These are phyloP conservation scores for Drosophila borborema DNA, from an alignment of 2,888 invertebrate species.

Conservation along the genomic window DNA sequence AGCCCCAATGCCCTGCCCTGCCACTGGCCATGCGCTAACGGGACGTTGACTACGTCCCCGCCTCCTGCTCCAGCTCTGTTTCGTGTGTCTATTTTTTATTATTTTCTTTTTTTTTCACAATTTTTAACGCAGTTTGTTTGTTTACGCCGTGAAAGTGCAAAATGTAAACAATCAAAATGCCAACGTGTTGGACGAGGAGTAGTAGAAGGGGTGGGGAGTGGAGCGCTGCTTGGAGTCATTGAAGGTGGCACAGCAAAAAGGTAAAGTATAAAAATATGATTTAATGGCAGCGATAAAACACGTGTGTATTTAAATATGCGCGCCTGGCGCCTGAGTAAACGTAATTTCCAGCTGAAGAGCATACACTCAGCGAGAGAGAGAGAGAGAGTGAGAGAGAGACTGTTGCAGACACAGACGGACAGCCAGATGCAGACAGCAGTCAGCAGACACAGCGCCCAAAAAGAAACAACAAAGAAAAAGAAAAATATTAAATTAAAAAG, in stretches of 20 bases:
- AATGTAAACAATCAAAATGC: constrained; percentile 83
- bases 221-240: constrained; percentile 38
- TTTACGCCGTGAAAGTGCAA: constrained; percentile 81
- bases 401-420: constrained; percentile 42
- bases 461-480: constrained; percentile 70
- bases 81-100: constrained; percentile 43
- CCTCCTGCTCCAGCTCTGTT: constrained; percentile 22
- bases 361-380: constrained; percentile 17
- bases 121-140: constrained; percentile 75
- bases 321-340: constrained; percentile 85
- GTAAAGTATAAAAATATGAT: constrained; percentile 84
- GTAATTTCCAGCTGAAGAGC: constrained; percentile 81
- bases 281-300: constrained; percentile 85
- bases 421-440: constrained; percentile 52
- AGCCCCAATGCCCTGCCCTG: constrained; percentile 11
- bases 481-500: constrained; percentile 76
- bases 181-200: constrained; percentile 46
- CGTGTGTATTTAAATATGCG: constrained; percentile 85
- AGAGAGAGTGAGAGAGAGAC: constrained; percentile 4
- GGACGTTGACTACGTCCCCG: constrained; percentile 25
- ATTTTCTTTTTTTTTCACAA: constrained; percentile 56
- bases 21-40: constrained; percentile 5
- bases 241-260: constrained; percentile 70
- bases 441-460: constrained; percentile 39
- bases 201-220: background rate